Base-by-base conservation (phyloP, 2,797 vertebrate species). In the Micrastur ruficollis region DNA sequence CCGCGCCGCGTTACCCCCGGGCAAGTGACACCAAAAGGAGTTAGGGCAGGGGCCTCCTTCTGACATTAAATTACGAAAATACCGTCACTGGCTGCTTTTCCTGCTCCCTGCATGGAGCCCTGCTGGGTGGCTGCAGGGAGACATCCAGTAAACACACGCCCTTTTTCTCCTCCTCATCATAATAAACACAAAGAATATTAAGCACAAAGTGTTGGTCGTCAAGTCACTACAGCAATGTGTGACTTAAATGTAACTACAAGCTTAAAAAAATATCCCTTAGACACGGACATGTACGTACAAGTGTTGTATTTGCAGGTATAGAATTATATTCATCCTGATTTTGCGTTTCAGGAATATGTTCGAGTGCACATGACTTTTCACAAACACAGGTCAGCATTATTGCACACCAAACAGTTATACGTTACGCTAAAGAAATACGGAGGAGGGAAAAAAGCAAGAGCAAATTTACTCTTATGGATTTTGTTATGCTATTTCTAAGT, bases 1-100 rank as follows among this genome's bases (percentile, higher is more conserved):
- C 29, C 2, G 1, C 0, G 7, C 17, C 3, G 4, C 31, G 1
- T 38, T n/a, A 22, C 2, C 14, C 20, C 6, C 2, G 3, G 20
- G 4, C 9, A 68, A 56, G 29, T 13, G 34, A 6, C 31, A 40
- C 11, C 1, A 4, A 76, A 27, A 58, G 32, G 63, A 9, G 3
- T 6, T 31, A 63, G 40, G 15, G 2, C 25, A 58, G 22, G 25
- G 21, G 17, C 8, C 53, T 31, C 15, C 58, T 76, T 50, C 9
- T 10, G 40, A 11, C 5, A 47, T 46, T 34, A 40, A 53, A 56
- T 59, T 18, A 49, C 2, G 5, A 90, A 68, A 81, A 74, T 36
- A 6, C 29, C 1, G 0, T 49, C 38, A 3, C 5, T 15, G 29
- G 1, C 2, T 49, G 49, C 8, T 55, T 67, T 73, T 86, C 11